Base-by-base conservation (phyloP, 1,140 invertebrate species). In the Scaptomyza montana region DNA sequence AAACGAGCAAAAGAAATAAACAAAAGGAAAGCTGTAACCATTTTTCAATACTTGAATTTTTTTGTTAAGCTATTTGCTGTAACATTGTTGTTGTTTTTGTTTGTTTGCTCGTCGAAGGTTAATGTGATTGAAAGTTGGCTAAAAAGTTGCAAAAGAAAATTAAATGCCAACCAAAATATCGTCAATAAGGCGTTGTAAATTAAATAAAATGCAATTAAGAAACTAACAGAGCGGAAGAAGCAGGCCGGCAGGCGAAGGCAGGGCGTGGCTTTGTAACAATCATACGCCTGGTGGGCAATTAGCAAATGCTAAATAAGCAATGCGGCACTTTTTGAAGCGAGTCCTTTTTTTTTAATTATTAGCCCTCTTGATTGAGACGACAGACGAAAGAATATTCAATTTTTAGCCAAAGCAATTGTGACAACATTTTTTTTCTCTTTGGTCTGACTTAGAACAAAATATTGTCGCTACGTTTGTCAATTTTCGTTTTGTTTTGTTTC, bases 331-430 rank as follows among this genome's bases (percentile, higher is more conserved):
- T 36, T 36, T 33, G 30, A 6, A 25, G 21, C 21, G 21, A 0
- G 33, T 36, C 33, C 33, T 36, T 36, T 36, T 36, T 36, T 25
- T 2, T 25, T 25, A 25, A 25, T 25, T 25, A 25, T 25, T 25
- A 4, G 21, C 21, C 21, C 21, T 25, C 16, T 16, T 16, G 0
- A 25, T 25, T 3, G 30, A 33, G 5, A 33, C 5, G 30, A 33
- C 30, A 33, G 7, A 33, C 30, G 30, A 87, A 87, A 78, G 73
- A 82, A 86, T 87, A 78, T 86, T 87, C 87, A 87, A 86, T 87
- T 86, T 77, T 87, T 81, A 70, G 68, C 65, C 55, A 33, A 43
- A 43, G 73, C 47, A 51, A 51, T 57, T 74, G 36, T 50, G 64
- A 57, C 47, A 60, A 68, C 54, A 80, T 71, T 75, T 82, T 62